phyloP scores from a whole-genome alignment of 2,113 vertebrate species.

The Hyaena hyaena region DNA sequence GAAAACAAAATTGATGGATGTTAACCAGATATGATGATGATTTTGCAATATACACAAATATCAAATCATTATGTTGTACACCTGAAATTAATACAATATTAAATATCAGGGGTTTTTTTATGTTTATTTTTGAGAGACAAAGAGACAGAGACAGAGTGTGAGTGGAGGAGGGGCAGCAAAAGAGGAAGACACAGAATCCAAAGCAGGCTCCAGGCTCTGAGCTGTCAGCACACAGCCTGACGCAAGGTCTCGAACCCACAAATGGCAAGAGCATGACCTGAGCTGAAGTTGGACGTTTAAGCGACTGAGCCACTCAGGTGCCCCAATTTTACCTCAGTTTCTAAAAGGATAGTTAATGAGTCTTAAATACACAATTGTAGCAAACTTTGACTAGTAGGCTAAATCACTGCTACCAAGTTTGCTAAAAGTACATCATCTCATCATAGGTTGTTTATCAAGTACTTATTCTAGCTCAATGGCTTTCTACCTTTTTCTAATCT shows the following conservation, averaged over 20 bases:
- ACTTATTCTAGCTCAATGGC: not conserved
- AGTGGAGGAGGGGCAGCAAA: no score
- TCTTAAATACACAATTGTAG: slow-evolving; percentile 24
- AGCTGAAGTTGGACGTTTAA: no score
- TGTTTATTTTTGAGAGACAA: no score
- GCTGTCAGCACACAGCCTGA: no score
- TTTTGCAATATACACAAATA: not conserved
- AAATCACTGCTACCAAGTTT: not conserved
- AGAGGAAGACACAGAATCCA: no score
- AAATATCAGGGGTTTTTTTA: not conserved
- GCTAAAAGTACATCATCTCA: slow-evolving; percentile 38
- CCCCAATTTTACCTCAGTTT: not conserved
- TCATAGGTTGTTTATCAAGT: not conserved
- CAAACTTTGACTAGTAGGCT: not conserved
- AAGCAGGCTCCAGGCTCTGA: no score
- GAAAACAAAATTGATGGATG: not conserved
- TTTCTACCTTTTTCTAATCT: not conserved
- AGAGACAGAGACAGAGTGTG: no score
- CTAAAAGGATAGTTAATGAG: not conserved
- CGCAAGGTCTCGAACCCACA: no score
- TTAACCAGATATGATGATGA: not conserved
- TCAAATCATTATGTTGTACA: not conserved
- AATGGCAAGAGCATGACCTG: no score
- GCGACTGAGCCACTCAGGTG: no score
- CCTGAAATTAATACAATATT: not conserved